Evolutionary conservation across 2,113 vertebrate species (phyloP).

Genomic region (Cynoglossus semilaevis): DNA sequence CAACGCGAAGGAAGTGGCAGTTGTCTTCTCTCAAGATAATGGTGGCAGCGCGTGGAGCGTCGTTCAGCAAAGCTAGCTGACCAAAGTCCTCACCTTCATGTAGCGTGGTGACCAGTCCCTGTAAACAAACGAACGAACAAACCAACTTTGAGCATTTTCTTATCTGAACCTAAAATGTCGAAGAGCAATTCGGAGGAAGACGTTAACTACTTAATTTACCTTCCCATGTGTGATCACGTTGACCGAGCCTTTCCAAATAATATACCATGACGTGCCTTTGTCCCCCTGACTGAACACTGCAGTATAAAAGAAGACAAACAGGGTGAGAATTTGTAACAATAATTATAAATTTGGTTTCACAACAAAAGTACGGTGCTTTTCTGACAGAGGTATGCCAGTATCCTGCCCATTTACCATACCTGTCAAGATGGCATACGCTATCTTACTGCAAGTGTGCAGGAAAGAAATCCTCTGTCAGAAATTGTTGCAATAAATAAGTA

Average conservation of each 20-base stretch:
- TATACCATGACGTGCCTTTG: constrained; percentile 96
- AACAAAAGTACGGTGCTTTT: too few relatives aligned
- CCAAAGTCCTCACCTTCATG: constrained; percentile 95
- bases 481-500: too few relatives aligned
- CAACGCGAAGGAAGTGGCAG: constrained; percentile 93
- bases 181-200: too few relatives aligned
- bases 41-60: constrained; percentile 88
- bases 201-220: constrained; percentile 71
- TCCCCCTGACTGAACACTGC: constrained; percentile 97
- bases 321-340: too few relatives aligned
- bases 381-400: too few relatives aligned
- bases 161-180: neutral
- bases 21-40: constrained; percentile 92
- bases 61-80: constrained; percentile 91
- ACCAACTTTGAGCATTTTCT: too few relatives aligned
- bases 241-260: constrained; percentile 97
- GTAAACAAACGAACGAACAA: neutral
- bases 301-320: constrained; percentile 16
- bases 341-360: too few relatives aligned
- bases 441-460: too few relatives aligned
- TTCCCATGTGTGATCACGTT: constrained; percentile 96
- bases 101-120: constrained; percentile 90
- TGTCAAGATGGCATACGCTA: too few relatives aligned
- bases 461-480: too few relatives aligned
- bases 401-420: too few relatives aligned